Percentiles rank a stretch among this genome's conserved stretches.
Conservation (phyloP, 2,113 vertebrate species). For the Phocoena phocoena region DNA sequence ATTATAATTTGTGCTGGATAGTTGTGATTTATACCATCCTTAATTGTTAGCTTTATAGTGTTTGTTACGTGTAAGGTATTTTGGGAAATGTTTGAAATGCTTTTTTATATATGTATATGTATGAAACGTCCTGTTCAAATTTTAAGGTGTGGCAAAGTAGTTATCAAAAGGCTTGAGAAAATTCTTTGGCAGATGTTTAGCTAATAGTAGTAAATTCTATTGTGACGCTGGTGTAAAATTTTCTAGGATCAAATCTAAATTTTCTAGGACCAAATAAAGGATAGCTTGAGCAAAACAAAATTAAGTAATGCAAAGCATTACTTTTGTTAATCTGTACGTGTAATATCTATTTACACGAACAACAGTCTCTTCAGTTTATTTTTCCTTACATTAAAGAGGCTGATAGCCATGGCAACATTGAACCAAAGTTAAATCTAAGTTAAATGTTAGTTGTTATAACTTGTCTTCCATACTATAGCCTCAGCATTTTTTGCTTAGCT, state of each 20-base stretch:
- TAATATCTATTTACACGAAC: background rate
- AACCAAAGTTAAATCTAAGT: background rate
- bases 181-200: background rate
- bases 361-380: background rate
- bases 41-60: background rate
- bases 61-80: background rate
- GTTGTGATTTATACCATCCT: background rate
- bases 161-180: background rate
- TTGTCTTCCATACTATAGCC: background rate
- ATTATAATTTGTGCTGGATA: conserved; percentile 12
- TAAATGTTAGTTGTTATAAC: conserved; percentile 14
- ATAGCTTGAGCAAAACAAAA: background rate
- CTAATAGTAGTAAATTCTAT: background rate
- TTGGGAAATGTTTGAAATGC: background rate
- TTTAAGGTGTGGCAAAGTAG: background rate
- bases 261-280: background rate
- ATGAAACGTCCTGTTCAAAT: background rate
- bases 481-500: background rate
- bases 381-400: background rate
- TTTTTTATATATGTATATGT: background rate
- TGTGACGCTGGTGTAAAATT: background rate
- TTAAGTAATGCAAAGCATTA: background rate
- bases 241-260: conserved; percentile 3
- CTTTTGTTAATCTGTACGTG: background rate
- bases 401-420: background rate